Evolutionary conservation across 2,113 vertebrate species (phyloP).

Genomic region (Montifringilla adamsi): DNA sequence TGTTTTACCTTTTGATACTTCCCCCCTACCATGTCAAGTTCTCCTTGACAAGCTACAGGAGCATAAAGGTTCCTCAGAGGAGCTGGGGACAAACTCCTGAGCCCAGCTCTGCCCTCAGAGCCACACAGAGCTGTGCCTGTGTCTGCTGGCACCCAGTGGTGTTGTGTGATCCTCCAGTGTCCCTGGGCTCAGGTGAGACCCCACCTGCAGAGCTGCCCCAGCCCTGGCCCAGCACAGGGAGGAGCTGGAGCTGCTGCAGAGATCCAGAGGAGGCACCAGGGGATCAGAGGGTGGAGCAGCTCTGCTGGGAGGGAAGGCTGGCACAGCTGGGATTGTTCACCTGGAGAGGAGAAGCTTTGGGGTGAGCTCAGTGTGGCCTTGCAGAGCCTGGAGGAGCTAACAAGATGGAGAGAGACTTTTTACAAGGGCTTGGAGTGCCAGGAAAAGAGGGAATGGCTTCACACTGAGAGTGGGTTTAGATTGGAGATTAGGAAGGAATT

Average conservation of each 20-base stretch:
- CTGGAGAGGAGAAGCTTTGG: no score
- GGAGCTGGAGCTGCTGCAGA: background rate
- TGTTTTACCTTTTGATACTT: background rate
- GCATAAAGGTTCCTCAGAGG: background rate
- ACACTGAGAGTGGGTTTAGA: fast-evolving
- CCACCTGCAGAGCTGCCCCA: background rate
- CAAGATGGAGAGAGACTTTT: background rate
- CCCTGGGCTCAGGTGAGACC: background rate
- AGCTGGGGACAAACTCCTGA: background rate
- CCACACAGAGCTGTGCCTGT: background rate
- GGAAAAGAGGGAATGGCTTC: background rate
- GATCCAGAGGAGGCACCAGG: no score
- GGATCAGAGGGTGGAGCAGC: no score
- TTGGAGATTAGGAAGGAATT: fast-evolving
- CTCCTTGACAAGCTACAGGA: background rate
- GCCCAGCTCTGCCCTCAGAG: background rate
- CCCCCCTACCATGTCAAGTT: fast-evolving
- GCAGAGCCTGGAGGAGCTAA: fast-evolving
- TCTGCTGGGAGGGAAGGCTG: no score
- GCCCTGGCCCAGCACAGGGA: background rate
- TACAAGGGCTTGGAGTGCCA: fast-evolving
- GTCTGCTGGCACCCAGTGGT: background rate
- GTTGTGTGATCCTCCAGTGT: no score
- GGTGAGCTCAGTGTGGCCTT: background rate
- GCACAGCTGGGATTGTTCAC: no score